Conservation (phyloP, 2,113 vertebrate species). For the Rynchops niger region DNA sequence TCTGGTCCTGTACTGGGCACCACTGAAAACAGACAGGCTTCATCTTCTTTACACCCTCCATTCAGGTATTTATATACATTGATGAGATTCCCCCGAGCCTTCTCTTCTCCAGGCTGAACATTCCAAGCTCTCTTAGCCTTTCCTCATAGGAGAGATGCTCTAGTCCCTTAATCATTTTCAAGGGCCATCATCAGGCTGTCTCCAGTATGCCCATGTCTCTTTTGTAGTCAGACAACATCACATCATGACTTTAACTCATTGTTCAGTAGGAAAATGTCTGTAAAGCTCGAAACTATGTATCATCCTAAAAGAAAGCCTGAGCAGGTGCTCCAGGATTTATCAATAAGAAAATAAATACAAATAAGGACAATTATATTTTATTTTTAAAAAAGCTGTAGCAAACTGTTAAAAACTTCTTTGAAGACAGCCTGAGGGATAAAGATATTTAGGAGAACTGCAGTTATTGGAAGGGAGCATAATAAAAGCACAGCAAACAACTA, state of each 20-base stretch:
- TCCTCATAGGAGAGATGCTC: background rate
- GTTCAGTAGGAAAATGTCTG: background rate
- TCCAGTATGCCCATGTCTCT: background rate
- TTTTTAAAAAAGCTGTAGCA: background rate
- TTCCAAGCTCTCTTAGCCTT: background rate
- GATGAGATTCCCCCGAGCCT: background rate
- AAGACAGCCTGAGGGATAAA: background rate
- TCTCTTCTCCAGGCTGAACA: background rate
- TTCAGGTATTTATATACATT: background rate
- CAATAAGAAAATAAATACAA: background rate
- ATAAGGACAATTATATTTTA: background rate
- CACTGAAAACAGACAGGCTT: background rate
- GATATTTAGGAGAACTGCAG: background rate
- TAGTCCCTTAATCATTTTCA: background rate
- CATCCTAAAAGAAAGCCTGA: background rate
- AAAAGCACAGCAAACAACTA: background rate
- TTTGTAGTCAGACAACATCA: background rate
- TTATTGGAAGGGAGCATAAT: background rate
- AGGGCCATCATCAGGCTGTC: background rate
- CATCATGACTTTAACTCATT: background rate
- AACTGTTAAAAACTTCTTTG: background rate
- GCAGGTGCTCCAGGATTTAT: background rate
- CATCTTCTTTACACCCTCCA: accelerated
- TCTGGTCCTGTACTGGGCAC: background rate
- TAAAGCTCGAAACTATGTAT: background rate